Evolutionary conservation across 1,140 invertebrate species (phyloP), one percentile per base, ranked within the genome.

Genomic region (Diprion similis): DNA sequence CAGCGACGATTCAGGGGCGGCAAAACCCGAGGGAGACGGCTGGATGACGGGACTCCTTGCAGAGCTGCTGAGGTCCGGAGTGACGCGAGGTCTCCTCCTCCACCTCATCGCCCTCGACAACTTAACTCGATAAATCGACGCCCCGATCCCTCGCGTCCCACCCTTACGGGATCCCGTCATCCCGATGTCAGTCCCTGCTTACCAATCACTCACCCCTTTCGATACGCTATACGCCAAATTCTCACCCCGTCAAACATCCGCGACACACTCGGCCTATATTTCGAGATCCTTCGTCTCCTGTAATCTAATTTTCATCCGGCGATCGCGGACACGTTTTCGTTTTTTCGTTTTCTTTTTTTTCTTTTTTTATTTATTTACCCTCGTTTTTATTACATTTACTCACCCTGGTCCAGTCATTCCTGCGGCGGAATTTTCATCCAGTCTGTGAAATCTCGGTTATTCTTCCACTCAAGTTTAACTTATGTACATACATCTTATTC

Each of bases 101-200:
- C 24, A 3, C n/a, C 51, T 59, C 3, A 4, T 17, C n/a, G 7
- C 8, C 46, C 59, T 76, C 66, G n/a, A 76, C 17, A 10, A 48
- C 66, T 71, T 71, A 73, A 76, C 67, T 74, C 78, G 76, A 83
- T 84, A 83, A 82, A 84, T 85, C 78, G 77, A 73, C 71, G 72
- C 66, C 68, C 51, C 47, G 13, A 68, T 37, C 24, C 24, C 24
- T 37, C 75, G 72, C 71, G 77, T 78, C 80, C 81, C 76, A 76
- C 79, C 75, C 76, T 68, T 1, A 15, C 79, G 77, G 71, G 75
- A 79, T 78, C 82, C 83, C 80, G 79, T 83, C 77, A 78, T 77
- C 74, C 77, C 68, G 11, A n/a, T 59, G 51, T 59, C 51, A 59
- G 11, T 59, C n/a, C 73, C 83, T 80, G 76, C 75, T 76, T 76